Evolutionary conservation across 2,113 vertebrate genomes (phyloP).

Genomic region (Butorides virescens): DNA sequence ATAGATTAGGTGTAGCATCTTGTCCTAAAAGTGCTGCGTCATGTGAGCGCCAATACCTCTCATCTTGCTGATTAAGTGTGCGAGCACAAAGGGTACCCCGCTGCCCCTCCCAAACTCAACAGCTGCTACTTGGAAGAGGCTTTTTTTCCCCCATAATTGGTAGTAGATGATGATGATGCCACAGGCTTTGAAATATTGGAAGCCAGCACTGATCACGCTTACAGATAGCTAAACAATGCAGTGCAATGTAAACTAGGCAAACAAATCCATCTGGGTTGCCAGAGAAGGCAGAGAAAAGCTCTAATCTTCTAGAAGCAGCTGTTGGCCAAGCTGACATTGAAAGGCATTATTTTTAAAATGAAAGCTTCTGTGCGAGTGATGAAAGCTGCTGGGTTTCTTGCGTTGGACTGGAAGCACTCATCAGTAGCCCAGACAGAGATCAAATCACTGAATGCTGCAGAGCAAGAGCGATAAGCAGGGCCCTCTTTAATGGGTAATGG

Average conservation of each 20-base stretch:
- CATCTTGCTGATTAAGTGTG: slow-evolving; percentile 43
- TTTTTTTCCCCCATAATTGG: slow-evolving; percentile 53
- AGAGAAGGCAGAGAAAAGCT: slow-evolving; percentile 70
- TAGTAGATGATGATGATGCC: slow-evolving; percentile 61
- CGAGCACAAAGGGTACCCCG: slow-evolving; percentile 31
- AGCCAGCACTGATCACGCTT: slow-evolving; percentile 65
- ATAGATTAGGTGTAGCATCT: background rate
- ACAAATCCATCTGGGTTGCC: slow-evolving; percentile 69
- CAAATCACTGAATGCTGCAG: slow-evolving; percentile 1
- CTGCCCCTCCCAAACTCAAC: slow-evolving; percentile 61
- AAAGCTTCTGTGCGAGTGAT: slow-evolving; percentile 52
- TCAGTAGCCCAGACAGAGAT: slow-evolving; percentile 40
- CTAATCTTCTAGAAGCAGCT: slow-evolving; percentile 72
- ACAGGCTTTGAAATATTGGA: slow-evolving; percentile 66
- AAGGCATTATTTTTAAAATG: slow-evolving; percentile 69
- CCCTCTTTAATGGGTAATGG: background rate
- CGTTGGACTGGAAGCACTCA: slow-evolving; percentile 49
- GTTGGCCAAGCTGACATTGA: slow-evolving; percentile 69
- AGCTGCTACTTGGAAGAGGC: slow-evolving; percentile 63
- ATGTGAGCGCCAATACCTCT: background rate
- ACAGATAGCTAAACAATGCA: slow-evolving; percentile 69
- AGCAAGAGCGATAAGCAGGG: slow-evolving; percentile 14
- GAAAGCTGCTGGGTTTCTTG: slow-evolving; percentile 66
- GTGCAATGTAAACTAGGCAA: slow-evolving; percentile 68
- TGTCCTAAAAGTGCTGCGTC: slow-evolving; percentile 44